Evolutionary conservation across 1,140 invertebrate species (phyloP).

Genomic region (Rhysida immarginata): DNA sequence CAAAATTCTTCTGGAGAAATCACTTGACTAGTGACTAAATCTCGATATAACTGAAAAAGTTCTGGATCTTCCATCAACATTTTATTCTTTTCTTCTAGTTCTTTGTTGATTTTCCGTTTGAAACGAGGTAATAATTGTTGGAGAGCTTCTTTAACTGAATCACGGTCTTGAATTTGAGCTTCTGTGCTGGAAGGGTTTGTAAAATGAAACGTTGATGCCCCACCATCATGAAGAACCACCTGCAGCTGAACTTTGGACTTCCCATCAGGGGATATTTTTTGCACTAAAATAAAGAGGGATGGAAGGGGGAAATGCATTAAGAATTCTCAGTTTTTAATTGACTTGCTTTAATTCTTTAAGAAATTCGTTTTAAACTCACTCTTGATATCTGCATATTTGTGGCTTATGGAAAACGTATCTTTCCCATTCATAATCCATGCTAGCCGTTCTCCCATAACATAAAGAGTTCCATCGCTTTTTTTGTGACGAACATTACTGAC

Average conservation of each 20-base stretch:
- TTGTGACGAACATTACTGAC: slow-evolving; percentile 84
- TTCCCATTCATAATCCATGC: slow-evolving; percentile 86
- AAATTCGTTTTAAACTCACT: slow-evolving; percentile 40
- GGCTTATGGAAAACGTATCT: slow-evolving; percentile 78
- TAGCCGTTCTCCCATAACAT: slow-evolving; percentile 85
- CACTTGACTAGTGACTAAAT: slow-evolving; percentile 85
- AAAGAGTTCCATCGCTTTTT: slow-evolving; percentile 88
- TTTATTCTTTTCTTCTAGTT: slow-evolving; percentile 42
- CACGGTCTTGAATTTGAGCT: slow-evolving; percentile 73
- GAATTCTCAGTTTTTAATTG: no score
- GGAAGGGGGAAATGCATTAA: no score
- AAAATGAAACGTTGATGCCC: slow-evolving; percentile 95
- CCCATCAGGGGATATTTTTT: slow-evolving; percentile 96
- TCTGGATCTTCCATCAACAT: slow-evolving; percentile 38
- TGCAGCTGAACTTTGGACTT: slow-evolving; percentile 99
- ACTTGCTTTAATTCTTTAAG: background rate
- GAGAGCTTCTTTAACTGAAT: slow-evolving; percentile 83
- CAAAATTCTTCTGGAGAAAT: slow-evolving; percentile 93
- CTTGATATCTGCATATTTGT: slow-evolving; percentile 92
- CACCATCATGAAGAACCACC: slow-evolving; percentile 82
- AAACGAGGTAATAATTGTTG: slow-evolving; percentile 89
- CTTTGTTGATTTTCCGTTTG: slow-evolving; percentile 81
- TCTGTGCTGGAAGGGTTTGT: slow-evolving; percentile 67
- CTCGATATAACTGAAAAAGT: slow-evolving; percentile 42
- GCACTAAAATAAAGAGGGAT: slow-evolving; percentile 48